Base-by-base conservation (phyloP, 92 coral and sea anemone genomes). In the Phymanthus crucifer region DNA sequence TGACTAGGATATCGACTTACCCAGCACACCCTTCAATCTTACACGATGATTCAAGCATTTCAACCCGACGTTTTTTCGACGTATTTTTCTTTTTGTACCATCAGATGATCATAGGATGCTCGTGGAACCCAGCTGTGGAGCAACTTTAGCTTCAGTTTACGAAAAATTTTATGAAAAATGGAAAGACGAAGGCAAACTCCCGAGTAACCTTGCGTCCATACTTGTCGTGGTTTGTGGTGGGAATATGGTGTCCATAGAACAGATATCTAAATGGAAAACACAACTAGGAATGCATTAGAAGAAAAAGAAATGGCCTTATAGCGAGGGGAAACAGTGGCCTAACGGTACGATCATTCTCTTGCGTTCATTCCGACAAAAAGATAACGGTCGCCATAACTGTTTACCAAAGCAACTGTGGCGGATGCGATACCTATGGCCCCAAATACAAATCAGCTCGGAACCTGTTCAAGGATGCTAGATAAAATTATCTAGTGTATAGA, bases 151-250 rank as follows among this genome's bases (percentile, higher is more conserved):
- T 8, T 80, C 95, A 34, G 90, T 94, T 74, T 94, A 94, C 74
- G 88, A 87, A 1, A 83, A 86, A 37, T 78, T 83, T 40, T 86
- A 87, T 37, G 74, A 81, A 54, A 70, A 40, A 66, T 90, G 93
- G 89, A 85, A 75, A 58, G 89, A 82, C 26, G 83, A 92, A 40
- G 97, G 91, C 21, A 88, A 88, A 81, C 89, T 94, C 16, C 45
- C 52, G 13, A 48, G 82, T 0, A 89, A 87, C 27, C 48, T 95
- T 1, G 75, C 81, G 48, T 85, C 97, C 37, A 90, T 84, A 50
- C 91, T 95, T n/a, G 91, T 95, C 21, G 87, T 95, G 9, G 97
- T 95, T 23, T 95, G 98, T 47, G 98, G 98, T 4, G 98, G 98
- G 52, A 95, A 85, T 58, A 85, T 81, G 80, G 93, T 94, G 33